Evolutionary conservation across 2,888 invertebrate species (phyloP), one percentile per base, ranked within the genome.

Genomic region (Drosophila mettleri): DNA sequence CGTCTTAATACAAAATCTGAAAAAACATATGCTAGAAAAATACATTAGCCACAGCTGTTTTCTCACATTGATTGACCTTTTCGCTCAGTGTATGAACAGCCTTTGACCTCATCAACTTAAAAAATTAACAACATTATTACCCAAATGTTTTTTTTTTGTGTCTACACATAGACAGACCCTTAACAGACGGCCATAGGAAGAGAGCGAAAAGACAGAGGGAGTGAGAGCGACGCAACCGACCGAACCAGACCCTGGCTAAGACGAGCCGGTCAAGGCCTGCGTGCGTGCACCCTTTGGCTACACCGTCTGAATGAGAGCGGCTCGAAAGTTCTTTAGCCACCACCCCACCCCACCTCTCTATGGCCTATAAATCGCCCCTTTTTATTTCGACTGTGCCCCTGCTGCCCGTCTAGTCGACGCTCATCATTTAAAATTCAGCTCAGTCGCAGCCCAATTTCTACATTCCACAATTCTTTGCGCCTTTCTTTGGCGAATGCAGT

Each of bases 71-170:
- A 31, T 31, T 31, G 48, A 20, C 2, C 14, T 31, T 48, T 69
- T 64, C 24, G 41, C 18, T 7, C 33, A 57, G 80, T 86, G 69
- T 34, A 38, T 6, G 12, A 39, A 14, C 51, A 55, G 43, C 69
- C 74, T 64, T 71, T 74, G 78, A 63, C 69, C 78, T 80, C 83
- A 88, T 78, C 75, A 71, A 69, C 75, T 88, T 86, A 78, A 85
- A 86, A 88, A 88, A 85, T 88, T 80, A 88, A 85, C 86, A 88
- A 86, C 84, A 80, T 85, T 85, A 88, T 86, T 76, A 64, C 65
- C 62, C 61, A 83, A 85, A 80, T 88, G 88, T 67, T 73, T 70
- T 74, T 78, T 73, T 64, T 67, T 57, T 51, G 61, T 74, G 53
- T 70, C 67, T 46, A 48, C 36, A 36, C 51, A 51, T 36, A 24